Evolutionary conservation across 2,113 vertebrate genomes (phyloP).

Genomic region (Corvus cornix): DNA sequence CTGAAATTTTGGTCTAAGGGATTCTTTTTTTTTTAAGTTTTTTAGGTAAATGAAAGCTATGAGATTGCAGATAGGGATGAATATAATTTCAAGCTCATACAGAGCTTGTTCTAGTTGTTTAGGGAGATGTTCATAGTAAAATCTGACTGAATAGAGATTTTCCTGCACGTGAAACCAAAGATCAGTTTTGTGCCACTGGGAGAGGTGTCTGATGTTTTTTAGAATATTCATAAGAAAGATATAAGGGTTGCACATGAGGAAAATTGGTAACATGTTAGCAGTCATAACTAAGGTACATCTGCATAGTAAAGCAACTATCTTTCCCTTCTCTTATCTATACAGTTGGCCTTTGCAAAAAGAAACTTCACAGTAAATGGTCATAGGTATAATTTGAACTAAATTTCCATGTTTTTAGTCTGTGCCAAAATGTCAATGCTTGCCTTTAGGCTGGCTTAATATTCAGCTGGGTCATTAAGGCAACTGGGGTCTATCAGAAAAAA

Average conservation of each 20-base stretch:
- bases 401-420: background rate
- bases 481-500: slow-evolving; percentile 10
- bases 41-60: background rate
- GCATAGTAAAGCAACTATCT: background rate
- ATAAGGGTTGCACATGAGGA: background rate
- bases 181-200: background rate
- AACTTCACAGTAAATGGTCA: background rate
- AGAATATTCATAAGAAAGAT: background rate
- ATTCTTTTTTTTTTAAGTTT: background rate
- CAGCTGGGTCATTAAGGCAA: slow-evolving; percentile 33
- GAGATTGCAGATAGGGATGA: background rate
- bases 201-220: background rate
- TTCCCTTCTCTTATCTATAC: background rate
- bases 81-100: background rate
- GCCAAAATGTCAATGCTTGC: slow-evolving; percentile 58
- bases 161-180: background rate
- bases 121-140: background rate
- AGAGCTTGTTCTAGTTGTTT: background rate
- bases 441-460: slow-evolving; percentile 52
- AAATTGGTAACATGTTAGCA: background rate
- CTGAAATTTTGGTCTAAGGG: background rate
- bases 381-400: background rate
- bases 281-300: background rate
- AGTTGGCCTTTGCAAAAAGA: background rate
- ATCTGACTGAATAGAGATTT: background rate